phyloP scores from a whole-genome alignment of 2,888 invertebrate genomes.

The Troilus luridus region DNA sequence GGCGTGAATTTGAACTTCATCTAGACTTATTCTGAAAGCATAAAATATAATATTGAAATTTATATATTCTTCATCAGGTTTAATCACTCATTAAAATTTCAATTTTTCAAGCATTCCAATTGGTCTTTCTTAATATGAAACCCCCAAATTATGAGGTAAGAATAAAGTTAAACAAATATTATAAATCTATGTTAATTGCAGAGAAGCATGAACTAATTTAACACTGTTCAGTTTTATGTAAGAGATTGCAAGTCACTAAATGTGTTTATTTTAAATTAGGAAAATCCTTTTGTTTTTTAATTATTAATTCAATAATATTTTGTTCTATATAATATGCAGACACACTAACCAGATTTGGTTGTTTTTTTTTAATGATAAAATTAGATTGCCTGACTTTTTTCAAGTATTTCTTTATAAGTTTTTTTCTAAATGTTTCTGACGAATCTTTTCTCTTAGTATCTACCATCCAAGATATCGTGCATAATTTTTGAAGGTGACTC shows the following conservation, averaged over 20 bases:
- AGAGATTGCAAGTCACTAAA: neutral
- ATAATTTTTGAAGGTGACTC: no score
- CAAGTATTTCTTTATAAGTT: neutral
- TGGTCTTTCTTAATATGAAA: constrained; percentile 68
- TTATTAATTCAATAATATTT: neutral
- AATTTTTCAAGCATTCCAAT: constrained; percentile 66
- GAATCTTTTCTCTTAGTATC: neutral
- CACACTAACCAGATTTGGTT: neutral
- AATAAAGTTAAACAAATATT: neutral
- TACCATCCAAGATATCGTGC: neutral
- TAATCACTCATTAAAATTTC: neutral
- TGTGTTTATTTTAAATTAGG: neutral
- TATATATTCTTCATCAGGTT: neutral
- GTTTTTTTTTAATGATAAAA: neutral
- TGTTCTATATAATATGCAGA: neutral
- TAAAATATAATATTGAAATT: neutral
- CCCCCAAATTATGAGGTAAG: constrained; percentile 66
- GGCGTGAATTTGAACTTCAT: neutral
- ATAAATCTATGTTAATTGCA: neutral
- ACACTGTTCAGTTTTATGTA: neutral
- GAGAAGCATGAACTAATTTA: neutral
- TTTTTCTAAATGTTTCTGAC: neutral
- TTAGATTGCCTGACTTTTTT: neutral
- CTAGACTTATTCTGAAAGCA: neutral
- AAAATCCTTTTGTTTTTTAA: neutral